Evolutionary conservation across 2,888 invertebrate species (phyloP), one percentile per base, ranked within the genome.

Genomic region (Athalia cordata): DNA sequence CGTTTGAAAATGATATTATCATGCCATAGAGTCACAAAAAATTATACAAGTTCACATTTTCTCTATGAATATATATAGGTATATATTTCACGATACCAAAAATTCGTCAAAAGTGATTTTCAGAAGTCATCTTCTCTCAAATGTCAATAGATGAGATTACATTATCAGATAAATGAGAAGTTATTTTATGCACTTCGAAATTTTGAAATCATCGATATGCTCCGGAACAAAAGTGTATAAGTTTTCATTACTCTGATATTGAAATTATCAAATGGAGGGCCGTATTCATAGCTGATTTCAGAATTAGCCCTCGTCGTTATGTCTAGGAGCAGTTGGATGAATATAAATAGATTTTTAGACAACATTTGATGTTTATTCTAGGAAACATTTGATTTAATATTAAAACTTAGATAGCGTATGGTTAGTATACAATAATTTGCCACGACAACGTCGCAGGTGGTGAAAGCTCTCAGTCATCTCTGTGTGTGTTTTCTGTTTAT

Each of bases 401-500:
- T 75, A 11, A 43, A 75, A 64, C 62, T 50, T 62, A 62, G 75
- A 62, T 75, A 75, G 64, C 62, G 62, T 75, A 50, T 50, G 72
- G 61, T 75, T 13, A 62, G 50, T 49, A 75, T 75, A 9, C 49
- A 62, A 62, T 75, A 75, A 3, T 75, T 59, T 72, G n/a, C 47
- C 52, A 59, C 59, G 72, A 57, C 57, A 72, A 72, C 43, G 59
- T 72, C 47, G 29, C 29, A 61, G 64, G 29, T 64, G 75, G 62
- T 75, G 50, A 75, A 75, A 86, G 83, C 86, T 88, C 85, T 87
- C 86, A 88, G 87, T 88, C 86, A 88, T 85, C 87, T 87, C 84
- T 88, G 87, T 87, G 85, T 88, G 85, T 81, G 85, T 84, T 88
- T 87, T 89, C 85, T 89, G 86, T 90, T 89, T 88, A 79, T 89